Evolutionary conservation across 2,888 invertebrate species (phyloP), one percentile per base, ranked within the genome.

Genomic region (Thereva nobilitata): DNA sequence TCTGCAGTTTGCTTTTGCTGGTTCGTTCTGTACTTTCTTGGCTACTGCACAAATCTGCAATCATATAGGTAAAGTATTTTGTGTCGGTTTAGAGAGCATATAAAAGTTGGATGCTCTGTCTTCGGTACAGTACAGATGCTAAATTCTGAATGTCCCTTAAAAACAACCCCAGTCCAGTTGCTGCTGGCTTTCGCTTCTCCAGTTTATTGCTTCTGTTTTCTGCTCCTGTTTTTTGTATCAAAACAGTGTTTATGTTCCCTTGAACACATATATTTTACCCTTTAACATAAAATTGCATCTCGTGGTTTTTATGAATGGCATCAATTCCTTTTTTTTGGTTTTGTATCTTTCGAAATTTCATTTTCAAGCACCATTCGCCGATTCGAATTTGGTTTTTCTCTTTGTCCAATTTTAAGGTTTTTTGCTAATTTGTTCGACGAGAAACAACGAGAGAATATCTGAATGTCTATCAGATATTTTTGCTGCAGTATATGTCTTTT

Each of bases 201-300:
- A 23, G 23, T 23, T 23, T 23, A 23, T 23, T 41, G 55, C 38
- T 55, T 55, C 41, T n/a, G 49, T 49, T 49, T 23, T 1, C 23
- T 23, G 23, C 49, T 23, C 23, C 44, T n/a, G 35, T 37, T 44
- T 57, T 57, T 57, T 57, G 57, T 42, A 12, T 6, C 34, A 45
- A 23, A 10, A 12, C 9, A 38, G 55, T 41, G 41, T 55, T 55
- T 55, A 55, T 41, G 55, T 55, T 55, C 41, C 23, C 40, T 55
- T 41, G 41, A 55, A 41, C 55, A 55, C 55, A 55, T 55, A 40
- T 38, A 55, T 10, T 55, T 55, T 55, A 55, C 45, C 59, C 38
- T 59, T 47, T 47, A 41, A 38, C 61, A 61, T 61, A 61, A 61
- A 61, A 61, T 50, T 61, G 61, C 61, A 61, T 44, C 61, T 23